These are phyloP conservation scores for Eurystomus gularis DNA, from an alignment of 2,113 vertebrate species.

Conservation along the genomic window DNA sequence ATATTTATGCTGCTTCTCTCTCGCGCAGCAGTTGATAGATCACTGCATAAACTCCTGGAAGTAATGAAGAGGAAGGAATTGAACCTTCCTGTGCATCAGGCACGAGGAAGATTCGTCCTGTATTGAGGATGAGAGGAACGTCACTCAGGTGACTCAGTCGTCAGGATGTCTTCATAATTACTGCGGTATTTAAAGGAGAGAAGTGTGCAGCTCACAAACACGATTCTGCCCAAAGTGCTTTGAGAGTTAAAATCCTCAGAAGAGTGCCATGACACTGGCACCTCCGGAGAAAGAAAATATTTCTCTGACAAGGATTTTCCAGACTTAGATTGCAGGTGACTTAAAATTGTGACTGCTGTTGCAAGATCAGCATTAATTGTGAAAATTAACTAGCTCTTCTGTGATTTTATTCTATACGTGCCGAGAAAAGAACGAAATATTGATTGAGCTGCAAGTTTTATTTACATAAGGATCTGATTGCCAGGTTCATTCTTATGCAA, in stretches of 20 bases:
- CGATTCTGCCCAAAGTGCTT: background rate
- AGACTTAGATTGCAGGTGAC: background rate
- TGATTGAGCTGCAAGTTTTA: conserved; percentile 36
- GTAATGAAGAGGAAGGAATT: background rate
- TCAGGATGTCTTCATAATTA: background rate
- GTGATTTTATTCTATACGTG: background rate
- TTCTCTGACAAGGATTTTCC: background rate
- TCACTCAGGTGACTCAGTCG: background rate
- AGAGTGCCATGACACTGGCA: background rate
- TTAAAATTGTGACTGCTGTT: background rate
- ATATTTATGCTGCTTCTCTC: background rate
- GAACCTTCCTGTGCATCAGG: background rate
- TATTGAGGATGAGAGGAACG: background rate
- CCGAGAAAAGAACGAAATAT: conserved; percentile 32
- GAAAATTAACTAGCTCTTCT: background rate
- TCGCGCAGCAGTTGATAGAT: background rate
- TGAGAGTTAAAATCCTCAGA: background rate
- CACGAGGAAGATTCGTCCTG: background rate
- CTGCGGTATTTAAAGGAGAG: background rate
- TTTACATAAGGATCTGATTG: conserved; percentile 57
- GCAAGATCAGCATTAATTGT: conserved; percentile 20
- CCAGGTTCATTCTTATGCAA: conserved; percentile 47
- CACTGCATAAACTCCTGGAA: background rate
- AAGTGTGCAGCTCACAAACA: background rate
- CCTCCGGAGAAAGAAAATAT: background rate